Percentiles rank a stretch among this genome's conserved stretches.
phyloP scores from a whole-genome alignment of 2,797 vertebrate genomes.

The Platyrinchus mystaceus region DNA sequence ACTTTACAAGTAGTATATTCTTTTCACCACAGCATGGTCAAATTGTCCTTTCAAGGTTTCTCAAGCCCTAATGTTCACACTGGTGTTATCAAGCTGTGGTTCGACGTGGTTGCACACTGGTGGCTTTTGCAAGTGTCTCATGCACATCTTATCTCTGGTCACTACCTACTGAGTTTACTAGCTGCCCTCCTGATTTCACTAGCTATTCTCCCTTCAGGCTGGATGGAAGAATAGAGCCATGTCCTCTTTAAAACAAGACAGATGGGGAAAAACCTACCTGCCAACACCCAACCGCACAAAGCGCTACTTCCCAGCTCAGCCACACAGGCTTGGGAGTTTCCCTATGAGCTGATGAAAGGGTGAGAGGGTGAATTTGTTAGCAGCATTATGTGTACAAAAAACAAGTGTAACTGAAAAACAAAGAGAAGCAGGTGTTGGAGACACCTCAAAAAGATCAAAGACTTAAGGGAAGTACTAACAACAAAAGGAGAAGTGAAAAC shows the following conservation, averaged over 20 bases:
- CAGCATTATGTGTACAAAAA: background rate
- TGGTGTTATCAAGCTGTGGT: background rate
- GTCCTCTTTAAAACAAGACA: background rate
- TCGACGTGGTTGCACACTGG: background rate
- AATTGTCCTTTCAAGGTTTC: background rate
- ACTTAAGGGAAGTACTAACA: background rate
- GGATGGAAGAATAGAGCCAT: background rate
- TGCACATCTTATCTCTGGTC: background rate
- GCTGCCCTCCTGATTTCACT: background rate
- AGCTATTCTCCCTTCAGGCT: background rate
- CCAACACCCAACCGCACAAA: background rate
- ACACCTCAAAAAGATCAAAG: background rate
- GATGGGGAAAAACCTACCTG: background rate
- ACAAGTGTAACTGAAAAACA: background rate
- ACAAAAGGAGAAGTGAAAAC: background rate
- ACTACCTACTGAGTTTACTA: background rate
- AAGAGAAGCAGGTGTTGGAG: background rate
- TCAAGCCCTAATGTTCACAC: background rate
- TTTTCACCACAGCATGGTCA: background rate
- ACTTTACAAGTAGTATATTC: background rate
- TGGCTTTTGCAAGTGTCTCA: background rate
- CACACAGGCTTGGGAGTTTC: rapidly evolving
- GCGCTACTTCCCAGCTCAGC: background rate
- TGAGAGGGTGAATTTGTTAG: background rate
- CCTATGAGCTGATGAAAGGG: background rate